Evolutionary conservation across 2,113 vertebrate genomes (phyloP).

Genomic region (Calypte anna): DNA sequence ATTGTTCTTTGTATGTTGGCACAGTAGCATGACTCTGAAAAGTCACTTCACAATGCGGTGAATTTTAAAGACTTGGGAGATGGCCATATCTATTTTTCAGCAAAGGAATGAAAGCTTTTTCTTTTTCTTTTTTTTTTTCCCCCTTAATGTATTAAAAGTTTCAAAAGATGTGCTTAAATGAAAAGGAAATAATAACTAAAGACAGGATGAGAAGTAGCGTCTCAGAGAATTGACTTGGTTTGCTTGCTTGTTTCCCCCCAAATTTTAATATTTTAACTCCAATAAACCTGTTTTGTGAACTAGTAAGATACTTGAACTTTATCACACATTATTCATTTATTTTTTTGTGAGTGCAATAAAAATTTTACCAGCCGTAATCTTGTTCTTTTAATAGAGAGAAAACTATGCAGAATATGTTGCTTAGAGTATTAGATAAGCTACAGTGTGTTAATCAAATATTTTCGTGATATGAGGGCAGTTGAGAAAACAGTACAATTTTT

Average conservation of each 20-base stretch:
- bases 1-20: conserved; percentile 51
- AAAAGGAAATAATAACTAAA: conserved; percentile 76
- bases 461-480: conserved; percentile 78
- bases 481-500: conserved; percentile 80
- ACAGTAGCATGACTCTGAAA: conserved; percentile 29
- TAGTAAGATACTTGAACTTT: conserved; percentile 2
- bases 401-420: conserved; percentile 77
- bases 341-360: conserved; percentile 62
- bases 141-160: conserved; percentile 46
- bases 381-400: conserved; percentile 73
- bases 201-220: conserved; percentile 63
- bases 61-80: conserved; percentile 67
- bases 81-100: conserved; percentile 68
- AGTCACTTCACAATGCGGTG: conserved; percentile 35
- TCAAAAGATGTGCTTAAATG: conserved; percentile 72
- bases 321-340: conserved; percentile 56
- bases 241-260: conserved; percentile 55
- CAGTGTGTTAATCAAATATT: conserved; percentile 83
- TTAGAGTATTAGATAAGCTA: conserved; percentile 79
- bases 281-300: conserved; percentile 49
- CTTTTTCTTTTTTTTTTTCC: background rate
- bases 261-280: conserved; percentile 61
- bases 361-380: conserved; percentile 65
- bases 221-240: conserved; percentile 40
- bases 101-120: conserved; percentile 70